Evolutionary conservation across 2,888 invertebrate species (phyloP).

Genomic region (Cartodere bifasciata): DNA sequence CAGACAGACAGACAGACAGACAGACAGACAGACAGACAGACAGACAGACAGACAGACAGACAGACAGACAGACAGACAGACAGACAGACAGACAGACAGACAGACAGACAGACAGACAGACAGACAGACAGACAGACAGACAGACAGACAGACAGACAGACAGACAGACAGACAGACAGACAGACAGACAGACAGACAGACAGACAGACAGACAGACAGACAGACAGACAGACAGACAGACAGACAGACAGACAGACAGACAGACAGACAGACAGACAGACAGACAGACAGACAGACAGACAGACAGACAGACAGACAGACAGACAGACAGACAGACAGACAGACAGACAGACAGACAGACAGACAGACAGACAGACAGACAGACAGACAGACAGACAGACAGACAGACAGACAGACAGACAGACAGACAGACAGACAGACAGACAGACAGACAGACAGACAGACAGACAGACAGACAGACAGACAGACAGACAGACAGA

Average conservation of each 20-base stretch:
- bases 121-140: constrained; percentile 2
- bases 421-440: constrained; percentile 11
- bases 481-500: constrained; percentile 11
- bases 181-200: constrained; percentile 2
- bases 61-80: constrained; percentile 2
- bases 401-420: constrained; percentile 10
- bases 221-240: constrained; percentile 2
- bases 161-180: constrained; percentile 2
- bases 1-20: constrained; percentile 2
- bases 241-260: constrained; percentile 2
- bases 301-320: constrained; percentile 2
- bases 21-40: constrained; percentile 2
- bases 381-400: constrained; percentile 12
- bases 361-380: constrained; percentile 9
- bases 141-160: constrained; percentile 2
- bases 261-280: constrained; percentile 2
- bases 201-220: constrained; percentile 2
- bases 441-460: constrained; percentile 10
- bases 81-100: constrained; percentile 2
- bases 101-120: constrained; percentile 2
- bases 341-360: constrained; percentile 8
- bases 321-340: constrained; percentile 2
- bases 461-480: constrained; percentile 10
- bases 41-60: constrained; percentile 2
- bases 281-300: constrained; percentile 2